Evolutionary conservation across 2,888 invertebrate species (phyloP).

Genomic region (Lomographa bimaculata): DNA sequence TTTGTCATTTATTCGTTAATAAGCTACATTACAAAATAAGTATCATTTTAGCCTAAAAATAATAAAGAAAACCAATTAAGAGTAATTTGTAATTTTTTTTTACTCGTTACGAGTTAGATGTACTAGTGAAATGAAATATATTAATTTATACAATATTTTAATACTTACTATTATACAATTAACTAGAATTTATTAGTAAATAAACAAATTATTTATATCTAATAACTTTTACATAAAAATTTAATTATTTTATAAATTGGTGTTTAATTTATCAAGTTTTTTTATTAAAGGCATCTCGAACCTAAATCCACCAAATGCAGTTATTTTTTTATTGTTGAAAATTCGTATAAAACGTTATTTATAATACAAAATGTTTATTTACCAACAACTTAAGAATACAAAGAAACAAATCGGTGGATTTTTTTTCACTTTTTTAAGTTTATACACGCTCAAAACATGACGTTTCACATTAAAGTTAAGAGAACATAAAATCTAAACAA

Average conservation of each 20-base stretch:
- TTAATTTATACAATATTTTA: constrained; percentile 26
- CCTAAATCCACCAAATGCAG: too few species aligned
- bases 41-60: constrained; percentile 38
- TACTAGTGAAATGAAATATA: constrained; percentile 24
- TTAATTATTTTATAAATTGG: too few species aligned
- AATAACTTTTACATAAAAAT: too few species aligned
- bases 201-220: constrained; percentile 27
- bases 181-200: constrained; percentile 31
- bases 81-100: constrained; percentile 28
- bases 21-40: constrained; percentile 47
- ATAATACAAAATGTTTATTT: constrained; percentile 34
- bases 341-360: constrained; percentile 11
- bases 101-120: constrained; percentile 28
- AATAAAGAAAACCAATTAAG: constrained; percentile 25
- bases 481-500: constrained; percentile 12
- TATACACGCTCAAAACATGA: constrained; percentile 20
- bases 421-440: constrained; percentile 31
- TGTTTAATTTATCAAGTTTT: too few species aligned
- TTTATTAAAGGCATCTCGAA: too few species aligned
- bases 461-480: constrained; percentile 10
- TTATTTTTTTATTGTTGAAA: too few species aligned
- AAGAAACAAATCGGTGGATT: constrained; percentile 53
- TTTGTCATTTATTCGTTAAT: constrained; percentile 61
- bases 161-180: constrained; percentile 23
- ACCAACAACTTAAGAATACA: constrained; percentile 26